Evolutionary conservation across 2,113 vertebrate genomes (phyloP).

Genomic region (Nannobrachium achirus): DNA sequence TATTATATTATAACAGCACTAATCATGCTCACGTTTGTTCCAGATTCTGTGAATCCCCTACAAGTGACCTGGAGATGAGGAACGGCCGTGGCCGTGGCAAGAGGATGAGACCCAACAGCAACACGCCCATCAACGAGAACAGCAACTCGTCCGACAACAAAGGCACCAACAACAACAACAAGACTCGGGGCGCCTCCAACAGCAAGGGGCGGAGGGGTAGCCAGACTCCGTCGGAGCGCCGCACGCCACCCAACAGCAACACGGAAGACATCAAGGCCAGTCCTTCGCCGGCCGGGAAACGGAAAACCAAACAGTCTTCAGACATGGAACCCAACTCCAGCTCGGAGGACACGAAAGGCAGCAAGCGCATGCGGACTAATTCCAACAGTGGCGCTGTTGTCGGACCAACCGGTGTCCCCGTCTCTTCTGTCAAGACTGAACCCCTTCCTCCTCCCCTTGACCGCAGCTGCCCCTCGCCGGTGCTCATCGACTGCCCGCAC

Average conservation of each 20-base stretch:
- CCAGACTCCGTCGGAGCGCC: conserved; percentile 94
- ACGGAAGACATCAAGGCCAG: conserved; percentile 94
- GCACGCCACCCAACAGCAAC: conserved; percentile 86
- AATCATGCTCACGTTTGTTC: conserved; percentile 3
- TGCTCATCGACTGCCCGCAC: conserved; percentile 97
- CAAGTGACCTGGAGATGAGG: conserved; percentile 97
- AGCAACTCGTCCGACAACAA: conserved; percentile 90
- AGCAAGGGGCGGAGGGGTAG: conserved; percentile 96
- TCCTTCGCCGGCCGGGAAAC: conserved; percentile 91
- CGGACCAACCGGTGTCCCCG: conserved; percentile 63
- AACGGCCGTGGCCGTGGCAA: conserved; percentile 96
- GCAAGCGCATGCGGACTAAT: conserved; percentile 96
- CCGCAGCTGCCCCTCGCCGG: conserved; percentile 92
- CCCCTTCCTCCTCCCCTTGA: conserved; percentile 84
- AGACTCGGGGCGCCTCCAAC: conserved; percentile 92
- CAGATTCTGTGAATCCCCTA: conserved; percentile 99
- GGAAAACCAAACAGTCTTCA: conserved; percentile 93
- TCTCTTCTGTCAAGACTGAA: conserved; percentile 86
- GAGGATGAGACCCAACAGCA: conserved; percentile 94
- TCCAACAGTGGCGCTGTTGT: conserved; percentile 74
- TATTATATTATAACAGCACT: too few species aligned
- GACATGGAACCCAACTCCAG: conserved; percentile 99
- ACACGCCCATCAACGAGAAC: conserved; percentile 89
- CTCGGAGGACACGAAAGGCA: conserved; percentile 97
- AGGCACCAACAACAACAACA: conserved; percentile 89